Base-by-base conservation (phyloP, 2,888 invertebrate genomes). In the Drosophila peninsularis region DNA sequence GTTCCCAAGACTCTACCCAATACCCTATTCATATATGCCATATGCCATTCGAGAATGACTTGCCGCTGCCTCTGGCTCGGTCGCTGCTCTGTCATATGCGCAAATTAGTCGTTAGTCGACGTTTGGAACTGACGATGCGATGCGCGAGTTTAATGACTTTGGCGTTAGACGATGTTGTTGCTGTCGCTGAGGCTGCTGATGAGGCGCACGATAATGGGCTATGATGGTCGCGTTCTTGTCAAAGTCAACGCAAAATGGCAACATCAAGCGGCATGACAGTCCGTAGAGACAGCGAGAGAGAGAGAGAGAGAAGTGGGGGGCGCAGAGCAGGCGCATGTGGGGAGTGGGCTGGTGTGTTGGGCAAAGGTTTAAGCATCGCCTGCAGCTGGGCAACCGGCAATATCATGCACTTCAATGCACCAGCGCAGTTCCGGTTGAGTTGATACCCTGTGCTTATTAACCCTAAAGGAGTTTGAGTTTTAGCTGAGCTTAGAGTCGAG, bases 61-160 rank as follows among this genome's bases (percentile, higher is more conserved):
- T 80, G 88, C 72, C 69, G n/a, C 37, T 36, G 54, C 30, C 19
- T 41, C 41, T 41, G 49, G 21, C 27, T n/a, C 45, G 27, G 27
- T 30, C 45, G 45, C 10, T 52, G 73, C 84, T 72, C 78, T 86
- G 83, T 86, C 83, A 84, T 83, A 84, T 88, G 84, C 89, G 83
- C 87, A 84, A 84, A 84, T 84, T 84, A 84, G 83, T 86, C 89
- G 83, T 88, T 88, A 88, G 88, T 77, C 83, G 68, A 74, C 77
- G 74, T 74, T 80, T 52, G 70, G 56, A 68, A 60, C 78, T 78
- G 60, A 75, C 56, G 78, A 75, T 76, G 78, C 60, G 39, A 49
- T 60, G 60, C 63, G 81, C 73, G 89, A 88, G 83, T 84, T 88
- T 84, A 84, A 84, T 88, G 83, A 84, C 83, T 84, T 83, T 80